These are phyloP conservation scores for Eubasilissa regina DNA, from an alignment of 1,140 invertebrate species.

Conservation along the genomic window DNA sequence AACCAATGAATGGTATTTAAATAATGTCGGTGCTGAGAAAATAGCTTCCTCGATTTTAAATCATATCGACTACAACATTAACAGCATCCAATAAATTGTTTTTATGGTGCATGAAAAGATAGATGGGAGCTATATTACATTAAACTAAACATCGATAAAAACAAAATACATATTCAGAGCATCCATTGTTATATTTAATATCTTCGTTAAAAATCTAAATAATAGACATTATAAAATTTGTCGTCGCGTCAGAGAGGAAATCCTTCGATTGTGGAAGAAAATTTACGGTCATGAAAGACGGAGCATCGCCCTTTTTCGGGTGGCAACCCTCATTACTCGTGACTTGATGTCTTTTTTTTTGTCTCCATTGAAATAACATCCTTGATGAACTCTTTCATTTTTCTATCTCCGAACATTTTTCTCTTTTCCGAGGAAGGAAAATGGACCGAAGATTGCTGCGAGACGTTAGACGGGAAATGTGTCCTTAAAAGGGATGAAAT, in stretches of 20 bases:
- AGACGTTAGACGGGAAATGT: too few species aligned
- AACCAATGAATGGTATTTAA: too few species aligned
- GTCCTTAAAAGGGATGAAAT: too few species aligned
- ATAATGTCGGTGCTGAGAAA: too few species aligned
- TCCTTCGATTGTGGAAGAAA: neutral
- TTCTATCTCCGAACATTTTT: neutral
- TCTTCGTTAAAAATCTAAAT: slow-evolving; percentile 10
- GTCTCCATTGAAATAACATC: slow-evolving; percentile 3
- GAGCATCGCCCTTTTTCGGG: neutral
- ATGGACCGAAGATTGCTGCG: neutral
- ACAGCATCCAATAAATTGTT: too few species aligned
- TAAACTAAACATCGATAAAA: too few species aligned
- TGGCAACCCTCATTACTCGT: neutral
- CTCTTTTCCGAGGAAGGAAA: neutral
- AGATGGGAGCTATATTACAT: too few species aligned
- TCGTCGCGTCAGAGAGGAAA: neutral
- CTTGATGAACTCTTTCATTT: slow-evolving; percentile 13
- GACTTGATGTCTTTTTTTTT: slow-evolving; percentile 14
- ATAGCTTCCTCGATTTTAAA: too few species aligned
- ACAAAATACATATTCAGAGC: too few species aligned
- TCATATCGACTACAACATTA: too few species aligned
- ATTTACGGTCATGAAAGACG: neutral
- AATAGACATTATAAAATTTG: neutral
- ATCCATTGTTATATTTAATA: neutral
- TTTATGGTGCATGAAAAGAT: too few species aligned